Percentiles rank a stretch among this genome's conserved stretches.
Evolutionary conservation across 2,888 invertebrate genomes (phyloP).

Genomic region (Polyommatus icarus): DNA sequence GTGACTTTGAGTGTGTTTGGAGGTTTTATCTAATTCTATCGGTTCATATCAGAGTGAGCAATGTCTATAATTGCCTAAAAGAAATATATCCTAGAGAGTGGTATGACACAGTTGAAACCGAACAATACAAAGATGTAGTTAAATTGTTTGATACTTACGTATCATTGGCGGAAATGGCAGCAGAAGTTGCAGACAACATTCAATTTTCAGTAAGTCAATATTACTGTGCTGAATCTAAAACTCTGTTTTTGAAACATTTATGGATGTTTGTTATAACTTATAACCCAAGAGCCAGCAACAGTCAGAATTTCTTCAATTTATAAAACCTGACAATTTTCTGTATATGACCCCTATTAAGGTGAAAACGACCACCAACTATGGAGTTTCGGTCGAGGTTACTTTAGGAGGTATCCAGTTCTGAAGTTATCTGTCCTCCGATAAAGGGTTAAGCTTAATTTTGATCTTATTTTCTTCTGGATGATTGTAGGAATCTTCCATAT

Average conservation of each 20-base stretch:
- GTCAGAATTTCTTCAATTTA: too few relatives aligned
- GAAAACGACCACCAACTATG: too few relatives aligned
- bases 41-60: background rate
- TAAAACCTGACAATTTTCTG: too few relatives aligned
- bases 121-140: background rate
- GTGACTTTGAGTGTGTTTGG: conserved; percentile 16
- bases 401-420: too few relatives aligned
- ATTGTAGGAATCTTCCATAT: too few relatives aligned
- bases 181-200: background rate
- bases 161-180: background rate
- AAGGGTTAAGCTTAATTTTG: too few relatives aligned
- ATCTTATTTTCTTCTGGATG: too few relatives aligned
- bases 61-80: background rate
- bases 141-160: background rate
- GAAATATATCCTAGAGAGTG: conserved; percentile 9
- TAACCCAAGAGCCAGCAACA: too few relatives aligned
- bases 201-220: background rate
- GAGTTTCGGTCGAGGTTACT: too few relatives aligned
- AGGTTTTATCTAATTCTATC: background rate
- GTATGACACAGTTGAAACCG: background rate
- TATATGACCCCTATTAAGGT: too few relatives aligned
- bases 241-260: background rate
- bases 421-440: too few relatives aligned
- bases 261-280: too few relatives aligned
- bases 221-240: background rate